A percentile compares a stretch with the other conserved stretches of the same genome.
Conservation (phyloP, 2,888 invertebrate genomes). For the Antheraea assamensis region DNA sequence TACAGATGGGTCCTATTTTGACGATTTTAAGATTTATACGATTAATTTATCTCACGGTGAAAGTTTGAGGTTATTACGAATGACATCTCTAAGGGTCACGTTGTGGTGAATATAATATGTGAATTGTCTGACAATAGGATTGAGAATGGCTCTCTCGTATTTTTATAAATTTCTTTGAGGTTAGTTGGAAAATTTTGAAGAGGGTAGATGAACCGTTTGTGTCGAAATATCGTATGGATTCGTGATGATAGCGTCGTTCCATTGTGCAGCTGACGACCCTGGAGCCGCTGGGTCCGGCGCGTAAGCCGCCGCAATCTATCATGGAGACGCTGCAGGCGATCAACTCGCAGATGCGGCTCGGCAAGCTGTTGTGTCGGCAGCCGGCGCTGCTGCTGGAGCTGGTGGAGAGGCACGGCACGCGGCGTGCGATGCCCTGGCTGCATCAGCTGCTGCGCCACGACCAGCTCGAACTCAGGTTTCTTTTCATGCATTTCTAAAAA, state of each 20-base stretch:
- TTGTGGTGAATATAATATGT: too few species aligned
- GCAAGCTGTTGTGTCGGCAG: constrained; percentile 94
- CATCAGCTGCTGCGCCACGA: constrained; percentile 96
- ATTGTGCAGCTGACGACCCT: constrained; percentile 86
- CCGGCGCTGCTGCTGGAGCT: constrained; percentile 96
- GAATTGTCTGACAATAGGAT: too few species aligned
- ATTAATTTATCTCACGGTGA: too few species aligned
- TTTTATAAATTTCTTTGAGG: too few species aligned
- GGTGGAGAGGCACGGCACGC: constrained; percentile 93
- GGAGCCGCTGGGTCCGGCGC: constrained; percentile 91
- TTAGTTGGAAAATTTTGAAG: not conserved
- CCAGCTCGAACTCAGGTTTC: constrained; percentile 88
- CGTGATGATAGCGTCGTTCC: not conserved
- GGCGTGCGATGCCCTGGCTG: constrained; percentile 98
- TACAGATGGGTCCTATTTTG: too few species aligned
- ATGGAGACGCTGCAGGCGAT: constrained; percentile 90
- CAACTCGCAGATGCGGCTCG: constrained; percentile 90
- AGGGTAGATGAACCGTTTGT: not conserved
- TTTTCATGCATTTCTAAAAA: too few species aligned
- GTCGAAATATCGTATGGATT: not conserved
- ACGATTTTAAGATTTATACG: too few species aligned
- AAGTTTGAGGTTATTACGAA: too few species aligned
- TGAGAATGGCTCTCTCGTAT: too few species aligned
- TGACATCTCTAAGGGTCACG: too few species aligned
- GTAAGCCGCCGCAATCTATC: constrained; percentile 90